Evolutionary conservation across 2,888 invertebrate species (phyloP).

Genomic region (Aspidiotus destructor): DNA sequence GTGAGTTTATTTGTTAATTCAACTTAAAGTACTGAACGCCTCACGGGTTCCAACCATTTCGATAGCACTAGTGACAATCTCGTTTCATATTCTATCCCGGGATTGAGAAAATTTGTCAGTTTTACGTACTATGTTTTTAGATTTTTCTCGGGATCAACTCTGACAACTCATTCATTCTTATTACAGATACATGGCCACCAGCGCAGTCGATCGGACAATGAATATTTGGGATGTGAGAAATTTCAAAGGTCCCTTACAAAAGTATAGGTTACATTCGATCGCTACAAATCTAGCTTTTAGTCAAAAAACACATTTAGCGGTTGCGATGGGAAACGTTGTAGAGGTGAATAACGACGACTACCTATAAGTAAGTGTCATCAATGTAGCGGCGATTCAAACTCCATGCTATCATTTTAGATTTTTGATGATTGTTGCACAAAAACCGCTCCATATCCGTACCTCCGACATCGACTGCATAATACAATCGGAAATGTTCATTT

Average conservation of each 20-base stretch:
- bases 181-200: constrained; percentile 80
- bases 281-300: constrained; percentile 74
- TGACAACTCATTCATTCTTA: background rate
- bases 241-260: constrained; percentile 64
- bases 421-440: constrained; percentile 56
- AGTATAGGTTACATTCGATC: constrained; percentile 57
- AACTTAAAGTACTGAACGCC: too few species aligned
- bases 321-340: constrained; percentile 69
- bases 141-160: background rate
- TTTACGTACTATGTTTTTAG: background rate
- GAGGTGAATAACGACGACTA: constrained; percentile 48
- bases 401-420: constrained; percentile 40
- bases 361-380: constrained; percentile 42
- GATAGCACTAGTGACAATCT: too few species aligned
- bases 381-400: too few species aligned
- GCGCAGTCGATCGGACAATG: constrained; percentile 68
- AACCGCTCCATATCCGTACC: constrained; percentile 57
- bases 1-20: constrained; percentile 42
- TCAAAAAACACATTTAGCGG: constrained; percentile 72
- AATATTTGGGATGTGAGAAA: constrained; percentile 92
- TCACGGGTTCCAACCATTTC: too few species aligned
- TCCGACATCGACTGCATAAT: constrained; percentile 63
- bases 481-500: constrained; percentile 60
- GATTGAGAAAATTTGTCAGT: too few species aligned
- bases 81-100: too few species aligned